Base-by-base conservation (phyloP, 2,797 vertebrate genomes). In the Anomalospiza imberbis region DNA sequence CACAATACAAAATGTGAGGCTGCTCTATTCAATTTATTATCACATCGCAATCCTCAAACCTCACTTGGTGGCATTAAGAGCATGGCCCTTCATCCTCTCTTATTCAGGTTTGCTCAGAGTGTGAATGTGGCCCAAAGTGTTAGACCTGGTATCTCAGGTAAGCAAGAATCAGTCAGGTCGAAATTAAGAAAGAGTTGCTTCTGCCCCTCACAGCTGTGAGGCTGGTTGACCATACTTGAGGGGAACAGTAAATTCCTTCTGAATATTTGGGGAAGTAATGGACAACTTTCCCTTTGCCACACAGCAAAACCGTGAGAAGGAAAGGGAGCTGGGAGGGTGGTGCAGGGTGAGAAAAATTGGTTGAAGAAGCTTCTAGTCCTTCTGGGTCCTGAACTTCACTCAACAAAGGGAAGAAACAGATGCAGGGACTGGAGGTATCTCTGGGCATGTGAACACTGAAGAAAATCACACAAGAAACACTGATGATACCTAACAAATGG, bases 1-100 rank as follows among this genome's bases (percentile, higher is more conserved):
- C 19, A 44, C 0, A 0, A 20, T 10, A 71, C 0, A 4, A 77
- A 81, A 92, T 4, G 4, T n/a, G 53, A 80, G 31, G 38, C 19
- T 58, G 15, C 17, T 66, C 7, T 31, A 19, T 36, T 50, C 10
- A 47, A 32, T 92, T 76, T 77, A 17, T 77, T 57, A 77, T 32
- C 45, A 42, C 7, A 53, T 40, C 18, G 47, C 44, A 36, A 9
- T 24, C 34, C 21, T 77, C 57, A 71, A 51, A 17, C 5, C 4
- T 71, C 55, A 32, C 16, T 24, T 45, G 10, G 7, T 44, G 26
- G 17, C 19, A 17, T 10, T 74, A 54, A 50, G 40, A 78, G 26
- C 4, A 4, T 13, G 28, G 10, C 29, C 36, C 40, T 76, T 81
- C 36, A 58, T 63, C 14, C n/a, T 57, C 22, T 13, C 63, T 31